phyloP scores from a whole-genome alignment of 2,113 vertebrate genomes.

The Oncorhynchus clarkii region DNA sequence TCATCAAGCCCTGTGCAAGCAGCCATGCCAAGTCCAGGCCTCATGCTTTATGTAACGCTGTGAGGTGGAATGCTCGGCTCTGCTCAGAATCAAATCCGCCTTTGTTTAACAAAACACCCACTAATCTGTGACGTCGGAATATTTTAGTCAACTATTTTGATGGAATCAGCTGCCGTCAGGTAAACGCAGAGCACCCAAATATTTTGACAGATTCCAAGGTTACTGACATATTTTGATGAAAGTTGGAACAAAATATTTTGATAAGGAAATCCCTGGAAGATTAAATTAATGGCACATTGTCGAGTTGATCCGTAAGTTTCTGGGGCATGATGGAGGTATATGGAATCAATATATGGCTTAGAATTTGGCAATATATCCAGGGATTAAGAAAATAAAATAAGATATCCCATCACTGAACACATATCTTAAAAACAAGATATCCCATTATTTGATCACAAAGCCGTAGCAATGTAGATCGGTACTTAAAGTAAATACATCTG shows the following conservation, averaged over 20 bases:
- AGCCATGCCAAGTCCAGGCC: slow-evolving; percentile 48
- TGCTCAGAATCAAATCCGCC: slow-evolving; percentile 65
- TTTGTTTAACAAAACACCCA: slow-evolving; percentile 64
- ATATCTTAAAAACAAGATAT: slow-evolving; percentile 1
- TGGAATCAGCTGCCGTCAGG: slow-evolving; percentile 51
- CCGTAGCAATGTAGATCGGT: slow-evolving; percentile 5
- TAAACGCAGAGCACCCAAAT: slow-evolving; percentile 63
- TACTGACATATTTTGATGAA: slow-evolving; percentile 47
- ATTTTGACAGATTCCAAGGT: slow-evolving; percentile 76
- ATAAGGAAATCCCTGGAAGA: slow-evolving; percentile 57
- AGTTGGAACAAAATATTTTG: slow-evolving; percentile 67
- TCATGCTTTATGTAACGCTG: slow-evolving; percentile 59
- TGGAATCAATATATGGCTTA: slow-evolving; percentile 40
- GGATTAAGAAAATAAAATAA: slow-evolving; percentile 30
- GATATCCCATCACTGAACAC: neutral
- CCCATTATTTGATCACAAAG: neutral
- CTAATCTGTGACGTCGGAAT: slow-evolving; percentile 54
- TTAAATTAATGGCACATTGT: slow-evolving; percentile 59
- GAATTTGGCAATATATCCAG: slow-evolving; percentile 19
- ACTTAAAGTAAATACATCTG: no score
- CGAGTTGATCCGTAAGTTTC: slow-evolving; percentile 41
- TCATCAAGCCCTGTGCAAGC: slow-evolving; percentile 47
- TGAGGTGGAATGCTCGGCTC: slow-evolving; percentile 43
- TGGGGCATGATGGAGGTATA: slow-evolving; percentile 40
- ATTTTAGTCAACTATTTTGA: slow-evolving; percentile 53